A percentile compares a stretch with the other conserved stretches of the same genome.
Evolutionary conservation across 2,113 vertebrate genomes (phyloP).

Genomic region (Calidris pugnax): DNA sequence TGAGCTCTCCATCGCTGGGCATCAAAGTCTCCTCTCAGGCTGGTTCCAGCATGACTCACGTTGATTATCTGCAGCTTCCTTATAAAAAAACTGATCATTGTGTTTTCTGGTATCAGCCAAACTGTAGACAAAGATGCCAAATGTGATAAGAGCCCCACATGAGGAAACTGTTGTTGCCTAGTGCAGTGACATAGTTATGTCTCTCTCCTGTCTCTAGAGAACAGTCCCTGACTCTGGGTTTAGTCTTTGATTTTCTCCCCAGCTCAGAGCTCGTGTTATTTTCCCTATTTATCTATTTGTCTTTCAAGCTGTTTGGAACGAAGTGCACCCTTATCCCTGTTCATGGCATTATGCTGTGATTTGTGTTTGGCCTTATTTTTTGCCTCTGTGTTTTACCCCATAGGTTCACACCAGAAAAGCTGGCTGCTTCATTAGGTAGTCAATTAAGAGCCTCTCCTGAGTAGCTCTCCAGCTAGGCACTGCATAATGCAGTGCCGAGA

Average conservation of each 20-base stretch:
- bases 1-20: neutral
- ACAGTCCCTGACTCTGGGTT: slow-evolving; percentile 57
- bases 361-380: slow-evolving; percentile 1
- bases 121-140: slow-evolving; percentile 40
- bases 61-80: slow-evolving; percentile 37
- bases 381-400: slow-evolving; percentile 1
- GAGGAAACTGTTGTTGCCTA: slow-evolving; percentile 24
- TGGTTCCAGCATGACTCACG: neutral
- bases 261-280: slow-evolving; percentile 11
- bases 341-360: neutral
- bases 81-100: slow-evolving; percentile 38
- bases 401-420: slow-evolving; percentile 49
- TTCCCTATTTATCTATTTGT: slow-evolving; percentile 26
- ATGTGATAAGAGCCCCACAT: neutral
- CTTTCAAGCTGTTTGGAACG: neutral
- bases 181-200: slow-evolving; percentile 46
- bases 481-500: slow-evolving; percentile 10
- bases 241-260: slow-evolving; percentile 40
- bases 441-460: slow-evolving; percentile 59
- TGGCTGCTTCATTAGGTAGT: slow-evolving; percentile 56
- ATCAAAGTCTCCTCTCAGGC: slow-evolving; percentile 36
- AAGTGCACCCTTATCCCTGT: neutral
- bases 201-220: slow-evolving; percentile 43
- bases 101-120: slow-evolving; percentile 48
- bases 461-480: slow-evolving; percentile 60